phyloP scores from a whole-genome alignment of 2,113 vertebrate species.

The Albula glossodonta region DNA sequence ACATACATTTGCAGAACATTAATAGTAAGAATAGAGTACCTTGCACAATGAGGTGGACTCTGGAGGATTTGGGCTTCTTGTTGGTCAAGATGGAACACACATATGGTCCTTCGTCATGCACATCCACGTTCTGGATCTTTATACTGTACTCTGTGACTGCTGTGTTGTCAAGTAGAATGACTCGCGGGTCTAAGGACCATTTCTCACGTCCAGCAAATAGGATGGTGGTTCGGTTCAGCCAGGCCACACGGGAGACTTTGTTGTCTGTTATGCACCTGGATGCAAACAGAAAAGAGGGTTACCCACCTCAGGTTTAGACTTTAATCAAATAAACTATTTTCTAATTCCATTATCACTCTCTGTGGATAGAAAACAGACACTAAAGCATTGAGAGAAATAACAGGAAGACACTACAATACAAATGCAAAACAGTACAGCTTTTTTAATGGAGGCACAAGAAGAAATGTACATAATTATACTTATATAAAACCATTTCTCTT shows the following conservation, averaged over 20 bases:
- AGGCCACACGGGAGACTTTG: slow-evolving; percentile 90
- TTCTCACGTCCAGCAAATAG: slow-evolving; percentile 93
- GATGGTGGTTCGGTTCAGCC: slow-evolving; percentile 97
- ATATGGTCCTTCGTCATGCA: slow-evolving; percentile 92
- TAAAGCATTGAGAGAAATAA: not conserved
- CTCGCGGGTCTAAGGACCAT: slow-evolving; percentile 93
- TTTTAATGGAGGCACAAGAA: not conserved
- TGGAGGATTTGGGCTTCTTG: slow-evolving; percentile 92
- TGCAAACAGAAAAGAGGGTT: not conserved
- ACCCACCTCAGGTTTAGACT: not conserved
- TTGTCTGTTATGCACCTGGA: slow-evolving; percentile 91
- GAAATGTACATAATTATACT: not conserved
- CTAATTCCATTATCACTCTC: not conserved
- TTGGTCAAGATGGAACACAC: slow-evolving; percentile 94
- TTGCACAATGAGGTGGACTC: slow-evolving; percentile 94
- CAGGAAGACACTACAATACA: not conserved
- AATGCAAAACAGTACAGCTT: not conserved
- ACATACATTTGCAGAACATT: no score
- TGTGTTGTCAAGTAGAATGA: slow-evolving; percentile 89
- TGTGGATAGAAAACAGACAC: slow-evolving; percentile 1
- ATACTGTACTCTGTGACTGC: slow-evolving; percentile 95
- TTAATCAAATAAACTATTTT: not conserved
- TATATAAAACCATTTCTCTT: not conserved
- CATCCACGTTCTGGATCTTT: slow-evolving; percentile 86
- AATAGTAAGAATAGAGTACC: slow-evolving; percentile 63